These are phyloP conservation scores for Chaetops frenatus DNA, from an alignment of 2,113 vertebrate genomes.

Conservation along the genomic window DNA sequence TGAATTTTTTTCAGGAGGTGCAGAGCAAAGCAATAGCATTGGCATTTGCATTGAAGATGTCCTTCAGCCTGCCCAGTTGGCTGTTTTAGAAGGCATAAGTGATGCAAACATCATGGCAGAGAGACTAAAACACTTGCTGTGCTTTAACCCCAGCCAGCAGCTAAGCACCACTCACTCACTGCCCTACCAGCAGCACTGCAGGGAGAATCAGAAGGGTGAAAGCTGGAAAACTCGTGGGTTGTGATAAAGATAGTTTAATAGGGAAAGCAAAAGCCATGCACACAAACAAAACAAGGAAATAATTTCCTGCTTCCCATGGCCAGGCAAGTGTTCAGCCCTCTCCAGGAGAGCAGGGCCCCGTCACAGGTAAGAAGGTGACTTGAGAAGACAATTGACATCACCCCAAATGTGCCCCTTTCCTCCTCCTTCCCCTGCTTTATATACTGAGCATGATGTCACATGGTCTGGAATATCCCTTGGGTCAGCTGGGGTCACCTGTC, in stretches of 20 bases:
- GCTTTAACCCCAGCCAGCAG: not conserved
- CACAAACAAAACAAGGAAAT: not conserved
- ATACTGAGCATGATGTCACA: not conserved
- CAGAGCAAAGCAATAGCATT: not conserved
- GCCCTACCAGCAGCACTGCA: no score
- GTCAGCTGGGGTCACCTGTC: not conserved
- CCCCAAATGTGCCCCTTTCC: not conserved
- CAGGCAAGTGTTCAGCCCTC: not conserved
- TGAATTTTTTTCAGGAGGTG: not conserved
- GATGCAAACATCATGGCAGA: not conserved
- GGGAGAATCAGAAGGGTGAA: not conserved
- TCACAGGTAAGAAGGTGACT: not conserved
- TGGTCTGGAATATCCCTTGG: not conserved
- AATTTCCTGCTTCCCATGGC: not conserved
- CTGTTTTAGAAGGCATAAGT: not conserved
- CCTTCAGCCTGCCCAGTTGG: not conserved
- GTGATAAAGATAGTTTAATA: not conserved
- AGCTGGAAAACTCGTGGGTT: not conserved
- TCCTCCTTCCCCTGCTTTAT: not conserved
- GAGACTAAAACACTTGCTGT: not conserved
- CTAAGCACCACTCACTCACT: not conserved
- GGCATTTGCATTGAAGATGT: not conserved
- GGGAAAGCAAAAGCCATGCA: not conserved
- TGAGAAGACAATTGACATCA: fast-evolving
- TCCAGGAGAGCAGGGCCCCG: no score